Base-by-base conservation (phyloP, 2,797 vertebrate genomes). In the Acipenser transmontanus region DNA sequence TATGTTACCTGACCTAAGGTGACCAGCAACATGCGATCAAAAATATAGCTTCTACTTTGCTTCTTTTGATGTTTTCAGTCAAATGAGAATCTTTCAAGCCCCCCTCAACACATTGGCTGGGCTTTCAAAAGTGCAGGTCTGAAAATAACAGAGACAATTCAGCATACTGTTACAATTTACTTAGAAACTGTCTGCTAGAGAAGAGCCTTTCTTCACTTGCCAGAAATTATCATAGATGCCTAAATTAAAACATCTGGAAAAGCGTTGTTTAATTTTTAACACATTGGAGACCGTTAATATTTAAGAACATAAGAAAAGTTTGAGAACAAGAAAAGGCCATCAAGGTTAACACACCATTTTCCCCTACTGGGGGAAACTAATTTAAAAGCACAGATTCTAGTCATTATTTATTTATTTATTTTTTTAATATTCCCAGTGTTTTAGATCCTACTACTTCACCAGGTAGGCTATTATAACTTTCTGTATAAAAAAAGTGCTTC, bases 121-220 rank as follows among this genome's bases (percentile, higher is more conserved):
- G 59, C 7, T 69, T 72, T 70, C 69, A 74, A 69, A 71, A 67
- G n/a, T 49, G 64, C 64, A 65, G 67, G 52, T n/a, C n/a, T 17
- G 9, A 48, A 14, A 14, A 49, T 13, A 50, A 51, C 50, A 14
- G 59, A 47, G 60, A 50, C 13, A 54, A 2, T 52, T 61, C 63
- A 52, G 20, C 72, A 72, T 57, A 54, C 67, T 74, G 72, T 69
- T 72, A 56, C 57, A 68, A 69, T 70, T 76, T 72, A 64, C 66
- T 50, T 66, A 66, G 54, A 67, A 64, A 50, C 64, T 50, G 14
- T 56, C 62, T 71, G 61, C 54, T 51, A 54, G 63, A 60, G 50
- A 34, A 14, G 47, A 68, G 47, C 13, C 60, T 71, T 72, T 73
- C 63, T 70, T 72, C 70, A 65, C 13, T 49, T 70, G 62, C 66